Conservation (phyloP, 2,888 invertebrate genomes). For the Crossocerus cetratus region DNA sequence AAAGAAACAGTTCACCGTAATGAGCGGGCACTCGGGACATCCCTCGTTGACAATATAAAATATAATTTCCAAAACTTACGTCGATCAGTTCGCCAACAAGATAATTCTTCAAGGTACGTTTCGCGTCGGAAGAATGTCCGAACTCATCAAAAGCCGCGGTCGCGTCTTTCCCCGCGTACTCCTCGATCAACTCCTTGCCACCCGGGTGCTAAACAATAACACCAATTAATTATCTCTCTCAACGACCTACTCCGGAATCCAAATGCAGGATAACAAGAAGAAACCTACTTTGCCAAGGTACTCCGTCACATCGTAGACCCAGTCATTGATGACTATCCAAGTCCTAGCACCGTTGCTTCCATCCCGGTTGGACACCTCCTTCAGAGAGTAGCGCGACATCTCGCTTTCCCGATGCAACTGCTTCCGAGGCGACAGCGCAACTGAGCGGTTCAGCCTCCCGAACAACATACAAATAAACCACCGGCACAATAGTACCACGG, state of each 20-base stretch:
- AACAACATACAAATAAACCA: too few species aligned
- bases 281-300: conserved; percentile 80
- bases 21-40: not conserved
- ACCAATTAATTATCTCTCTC: not conserved
- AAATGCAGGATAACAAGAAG: not conserved
- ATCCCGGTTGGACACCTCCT: conserved; percentile 81
- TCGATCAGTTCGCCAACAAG: conserved; percentile 84
- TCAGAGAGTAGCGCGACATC: conserved; percentile 57
- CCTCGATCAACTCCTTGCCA: conserved; percentile 81
- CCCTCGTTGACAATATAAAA: not conserved
- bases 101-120: conserved; percentile 78
- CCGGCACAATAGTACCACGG: too few species aligned
- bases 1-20: not conserved
- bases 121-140: conserved; percentile 84
- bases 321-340: conserved; percentile 83
- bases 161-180: conserved; percentile 83
- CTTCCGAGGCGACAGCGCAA: too few species aligned
- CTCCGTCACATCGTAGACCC: conserved; percentile 84
- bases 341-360: conserved; percentile 79
- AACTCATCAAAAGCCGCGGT: conserved; percentile 82
- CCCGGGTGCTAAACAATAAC: conserved; percentile 83
- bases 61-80: conserved; percentile 71
- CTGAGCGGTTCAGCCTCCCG: too few species aligned
- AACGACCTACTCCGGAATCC: too few species aligned
- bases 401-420: not conserved